phyloP scores from a whole-genome alignment of 2,888 invertebrate species.

The Lithophane socia region DNA sequence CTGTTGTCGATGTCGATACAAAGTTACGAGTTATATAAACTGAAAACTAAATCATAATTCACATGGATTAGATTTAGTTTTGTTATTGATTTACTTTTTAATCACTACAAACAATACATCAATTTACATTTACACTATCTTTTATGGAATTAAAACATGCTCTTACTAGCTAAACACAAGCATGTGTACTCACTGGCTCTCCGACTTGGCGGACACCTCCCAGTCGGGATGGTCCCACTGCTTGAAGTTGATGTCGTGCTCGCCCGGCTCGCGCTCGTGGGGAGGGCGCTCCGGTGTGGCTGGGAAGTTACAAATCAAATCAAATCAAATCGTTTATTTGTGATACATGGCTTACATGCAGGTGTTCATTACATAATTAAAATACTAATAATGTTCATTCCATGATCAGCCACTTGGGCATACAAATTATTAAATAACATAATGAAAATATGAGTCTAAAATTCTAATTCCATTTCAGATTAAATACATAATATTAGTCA shows the following conservation, averaged over 20 bases:
- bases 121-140: neutral
- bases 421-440: no score
- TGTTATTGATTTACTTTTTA: neutral
- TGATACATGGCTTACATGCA: no score
- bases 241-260: constrained; percentile 93
- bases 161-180: neutral
- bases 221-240: constrained; percentile 95
- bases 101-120: neutral
- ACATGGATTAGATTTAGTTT: neutral
- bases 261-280: constrained; percentile 86
- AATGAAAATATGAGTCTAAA: no score
- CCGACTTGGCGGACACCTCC: constrained; percentile 95
- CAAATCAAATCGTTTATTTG: no score
- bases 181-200: constrained; percentile 95
- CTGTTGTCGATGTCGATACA: neutral
- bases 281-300: constrained; percentile 91
- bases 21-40: neutral
- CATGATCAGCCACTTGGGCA: no score
- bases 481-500: no score
- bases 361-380: no score
- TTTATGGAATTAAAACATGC: neutral
- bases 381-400: no score
- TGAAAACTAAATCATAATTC: neutral
- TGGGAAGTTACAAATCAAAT: no score
- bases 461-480: no score